Base-by-base conservation (phyloP, 2,797 vertebrate genomes). In the Crax fasciolata region DNA sequence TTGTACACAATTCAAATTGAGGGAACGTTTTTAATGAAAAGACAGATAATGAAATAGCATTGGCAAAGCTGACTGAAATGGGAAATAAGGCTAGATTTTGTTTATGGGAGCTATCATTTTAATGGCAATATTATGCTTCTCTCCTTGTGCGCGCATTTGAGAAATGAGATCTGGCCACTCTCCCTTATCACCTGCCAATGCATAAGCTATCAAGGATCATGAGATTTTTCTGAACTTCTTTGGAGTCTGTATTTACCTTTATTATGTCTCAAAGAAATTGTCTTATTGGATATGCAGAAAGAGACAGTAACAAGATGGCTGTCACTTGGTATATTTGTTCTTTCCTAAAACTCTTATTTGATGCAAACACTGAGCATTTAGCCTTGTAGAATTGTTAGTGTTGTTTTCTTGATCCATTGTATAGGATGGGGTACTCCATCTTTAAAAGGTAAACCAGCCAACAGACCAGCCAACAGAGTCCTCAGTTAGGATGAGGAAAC, bases 21-120 rank as follows among this genome's bases (percentile, higher is more conserved):
- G 17, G 18, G 21, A 91, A 46, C 1, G 52, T 46, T 35, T 90
- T 88, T 84, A 8, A 52, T 46, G 57, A 74, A 19, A 67, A 68
- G 25, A 14, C 27, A 88, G 77, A 91, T 75, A 88, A 78, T 38
- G 39, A 93, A 87, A 84, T 13, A 43, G 14, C 11, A 51, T 55
- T 78, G 84, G 46, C 35, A 94, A 91, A 89, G 16, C 35, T 81
- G 81, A 61, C 6, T 82, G 44, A 84, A 93, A 84, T 10, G 39
- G 32, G 71, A 90, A 90, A 85, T 38, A 68, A 57, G 32, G 48
- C 13, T 81, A 52, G 13, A 52, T 86, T 84, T 95, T 94, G 11
- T 15, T 71, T 84, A 39, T 38, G 32, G 41, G 63, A 86, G 5
- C 48, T 84, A 52, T 46, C 71, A 63, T 70, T 85, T 67, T 81